A percentile compares a stretch with the other conserved stretches of the same genome.
These are phyloP conservation scores for Thymelicus lineola DNA, from an alignment of 2,888 invertebrate genomes.

Conservation along the genomic window DNA sequence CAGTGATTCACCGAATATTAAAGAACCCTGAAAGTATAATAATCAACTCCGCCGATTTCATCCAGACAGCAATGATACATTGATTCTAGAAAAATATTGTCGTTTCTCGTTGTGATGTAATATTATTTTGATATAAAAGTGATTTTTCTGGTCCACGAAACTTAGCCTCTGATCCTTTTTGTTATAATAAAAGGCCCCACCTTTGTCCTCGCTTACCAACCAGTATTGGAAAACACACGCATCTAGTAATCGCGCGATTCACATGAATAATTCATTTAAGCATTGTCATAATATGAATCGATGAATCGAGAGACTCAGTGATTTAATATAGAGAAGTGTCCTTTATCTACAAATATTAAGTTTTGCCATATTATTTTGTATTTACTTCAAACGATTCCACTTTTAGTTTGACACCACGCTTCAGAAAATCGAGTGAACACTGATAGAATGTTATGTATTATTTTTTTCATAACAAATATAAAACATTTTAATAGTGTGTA, in stretches of 20 bases:
- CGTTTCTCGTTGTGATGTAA: conserved; percentile 1
- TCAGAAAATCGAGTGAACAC: too few species aligned
- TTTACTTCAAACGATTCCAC: too few species aligned
- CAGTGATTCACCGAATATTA: too few species aligned
- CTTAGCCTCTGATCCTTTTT: conserved; percentile 1
- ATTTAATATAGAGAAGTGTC: conserved; percentile 5
- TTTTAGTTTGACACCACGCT: too few species aligned
- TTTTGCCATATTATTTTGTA: too few species aligned
- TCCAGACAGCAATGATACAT: background rate
- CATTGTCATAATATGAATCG: conserved; percentile 5
- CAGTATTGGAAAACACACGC: conserved; percentile 4
- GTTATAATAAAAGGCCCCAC: background rate
- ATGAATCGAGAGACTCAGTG: background rate
- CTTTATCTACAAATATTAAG: background rate
- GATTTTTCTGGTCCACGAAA: conserved; percentile 2
- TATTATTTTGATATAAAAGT: conserved; percentile 1
- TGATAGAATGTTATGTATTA: too few species aligned
- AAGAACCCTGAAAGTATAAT: too few species aligned
- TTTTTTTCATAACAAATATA: too few species aligned
- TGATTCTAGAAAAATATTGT: background rate
- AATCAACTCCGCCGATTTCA: background rate
- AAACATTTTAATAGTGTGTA: too few species aligned
- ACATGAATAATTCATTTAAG: conserved; percentile 14
- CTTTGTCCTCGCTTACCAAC: background rate
- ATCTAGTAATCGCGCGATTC: conserved; percentile 1